Evolutionary conservation across 2,888 invertebrate genomes (phyloP), one percentile per base, ranked within the genome.

Genomic region (Campoplex nolae): DNA sequence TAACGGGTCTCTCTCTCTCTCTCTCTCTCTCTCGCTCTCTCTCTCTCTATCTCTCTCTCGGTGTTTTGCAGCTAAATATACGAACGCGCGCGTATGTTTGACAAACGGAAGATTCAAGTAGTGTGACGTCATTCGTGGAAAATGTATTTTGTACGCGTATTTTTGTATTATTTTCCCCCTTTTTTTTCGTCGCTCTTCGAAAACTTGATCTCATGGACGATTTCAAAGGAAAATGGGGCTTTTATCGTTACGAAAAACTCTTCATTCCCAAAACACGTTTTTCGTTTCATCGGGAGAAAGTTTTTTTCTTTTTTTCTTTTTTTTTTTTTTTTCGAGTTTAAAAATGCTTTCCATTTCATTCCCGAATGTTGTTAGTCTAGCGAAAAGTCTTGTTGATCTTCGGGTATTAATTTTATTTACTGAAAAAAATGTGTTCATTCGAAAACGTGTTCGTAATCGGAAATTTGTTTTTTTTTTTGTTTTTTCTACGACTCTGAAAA

Each of bases 101-200:
- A 71, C 35, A 58, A 58, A 74, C 38, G 23, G 38, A 23, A 58
- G 56, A 42, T 42, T 74, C 32, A 32, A 51, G 48, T 1, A 32
- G 18, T 56, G n/a, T 74, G 58, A 74, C 74, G 74, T 56, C 74
- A 74, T 74, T 38, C 68, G 42, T 9, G 45, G 38, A 68, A 68
- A 68, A 68, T 67, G 35, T 67, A 67, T 62, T 23, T 62, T 62
- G 28, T 62, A 4, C 32, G 13, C 62, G 62, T 62, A 11, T 16
- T 62, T 62, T 62, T 62, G 2, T 8, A 28, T 58, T 28, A 28
- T 58, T 58, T 35, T 35, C n/a, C n/a, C 38, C 9, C n/a, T n/a
- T 13, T 42, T 67, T 9, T 4, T 0, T n/a, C 38, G 67, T 8
- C 3, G 18, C 18, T 38, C 18, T 18, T 38, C 3, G 7, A 28